Conservation (phyloP, 2,888 invertebrate genomes). For the Argyresthia albistria region DNA sequence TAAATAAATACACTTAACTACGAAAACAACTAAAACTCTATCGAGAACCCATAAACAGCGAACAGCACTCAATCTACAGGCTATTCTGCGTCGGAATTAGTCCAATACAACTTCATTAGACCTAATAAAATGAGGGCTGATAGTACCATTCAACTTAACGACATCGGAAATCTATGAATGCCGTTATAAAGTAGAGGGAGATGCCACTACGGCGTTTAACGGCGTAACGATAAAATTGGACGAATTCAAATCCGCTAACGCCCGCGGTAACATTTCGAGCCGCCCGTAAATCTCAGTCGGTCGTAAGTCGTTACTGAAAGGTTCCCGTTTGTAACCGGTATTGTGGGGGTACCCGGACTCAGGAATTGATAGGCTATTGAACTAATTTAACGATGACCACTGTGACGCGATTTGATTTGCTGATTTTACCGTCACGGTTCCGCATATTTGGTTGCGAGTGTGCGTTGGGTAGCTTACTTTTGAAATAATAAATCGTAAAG, state of each 20-base stretch:
- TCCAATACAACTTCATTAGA: slow-evolving; percentile 30
- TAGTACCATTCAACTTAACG: slow-evolving; percentile 12
- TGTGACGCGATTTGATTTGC: too few species aligned
- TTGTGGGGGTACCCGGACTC: too few species aligned
- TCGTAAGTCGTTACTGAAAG: slow-evolving; percentile 20
- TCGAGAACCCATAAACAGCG: slow-evolving; percentile 1
- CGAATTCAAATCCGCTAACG: slow-evolving; percentile 28
- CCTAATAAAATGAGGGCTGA: slow-evolving; percentile 22
- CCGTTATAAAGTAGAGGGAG: background rate
- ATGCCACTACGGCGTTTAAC: background rate
- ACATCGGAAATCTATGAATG: slow-evolving; percentile 4
- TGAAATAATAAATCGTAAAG: too few species aligned
- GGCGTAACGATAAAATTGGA: slow-evolving; percentile 7
- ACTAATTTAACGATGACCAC: too few species aligned
- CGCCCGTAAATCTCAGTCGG: slow-evolving; percentile 19
- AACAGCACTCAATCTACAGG: slow-evolving; percentile 22
- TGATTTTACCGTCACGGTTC: too few species aligned
- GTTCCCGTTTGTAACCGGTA: slow-evolving; percentile 10
- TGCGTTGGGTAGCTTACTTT: too few species aligned
- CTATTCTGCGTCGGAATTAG: slow-evolving; percentile 28
- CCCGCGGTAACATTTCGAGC: slow-evolving; percentile 21
- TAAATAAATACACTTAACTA: background rate
- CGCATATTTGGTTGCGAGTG: too few species aligned
- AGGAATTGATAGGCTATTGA: too few species aligned
- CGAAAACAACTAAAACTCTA: background rate